These are phyloP conservation scores for Sebastolobus altivelis DNA, from an alignment of 2,797 vertebrate genomes.

Conservation along the genomic window DNA sequence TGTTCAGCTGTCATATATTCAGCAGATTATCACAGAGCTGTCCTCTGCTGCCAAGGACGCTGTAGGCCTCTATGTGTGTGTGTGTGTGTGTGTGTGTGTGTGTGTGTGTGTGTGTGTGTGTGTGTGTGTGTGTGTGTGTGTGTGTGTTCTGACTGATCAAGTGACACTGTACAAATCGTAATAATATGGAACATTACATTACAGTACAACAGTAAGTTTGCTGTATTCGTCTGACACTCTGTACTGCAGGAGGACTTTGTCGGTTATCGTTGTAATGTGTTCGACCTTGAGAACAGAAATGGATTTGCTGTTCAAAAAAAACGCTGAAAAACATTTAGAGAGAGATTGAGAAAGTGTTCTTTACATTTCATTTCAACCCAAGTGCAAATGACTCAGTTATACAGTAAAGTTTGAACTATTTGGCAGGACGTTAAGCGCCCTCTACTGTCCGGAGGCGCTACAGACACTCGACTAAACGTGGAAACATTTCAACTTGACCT, in stretches of 20 bases:
- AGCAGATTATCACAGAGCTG: slow-evolving; percentile 57
- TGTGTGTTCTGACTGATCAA: neutral
- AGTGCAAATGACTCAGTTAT: neutral
- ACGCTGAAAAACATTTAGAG: neutral
- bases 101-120: neutral
- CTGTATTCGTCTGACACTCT: neutral
- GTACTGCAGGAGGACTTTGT: neutral
- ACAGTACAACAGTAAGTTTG: neutral
- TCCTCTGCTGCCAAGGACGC: slow-evolving; percentile 44
- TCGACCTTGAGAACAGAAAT: neutral
- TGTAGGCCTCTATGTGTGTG: neutral
- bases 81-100: slow-evolving; percentile 8
- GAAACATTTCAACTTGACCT: neutral
- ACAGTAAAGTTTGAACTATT: neutral
- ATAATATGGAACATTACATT: neutral
- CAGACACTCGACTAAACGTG: neutral
- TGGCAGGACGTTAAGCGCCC: slow-evolving; percentile 11
- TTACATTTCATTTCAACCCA: neutral
- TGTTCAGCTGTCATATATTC: slow-evolving; percentile 62
- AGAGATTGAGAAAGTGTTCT: neutral
- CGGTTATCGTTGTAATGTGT: neutral
- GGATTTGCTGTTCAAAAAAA: too few relatives aligned
- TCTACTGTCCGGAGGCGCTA: slow-evolving; percentile 27
- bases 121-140: slow-evolving; percentile 2
- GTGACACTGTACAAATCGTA: slow-evolving; percentile 17